phyloP scores from a whole-genome alignment of 2,113 vertebrate genomes.

The Tinamus guttatus region DNA sequence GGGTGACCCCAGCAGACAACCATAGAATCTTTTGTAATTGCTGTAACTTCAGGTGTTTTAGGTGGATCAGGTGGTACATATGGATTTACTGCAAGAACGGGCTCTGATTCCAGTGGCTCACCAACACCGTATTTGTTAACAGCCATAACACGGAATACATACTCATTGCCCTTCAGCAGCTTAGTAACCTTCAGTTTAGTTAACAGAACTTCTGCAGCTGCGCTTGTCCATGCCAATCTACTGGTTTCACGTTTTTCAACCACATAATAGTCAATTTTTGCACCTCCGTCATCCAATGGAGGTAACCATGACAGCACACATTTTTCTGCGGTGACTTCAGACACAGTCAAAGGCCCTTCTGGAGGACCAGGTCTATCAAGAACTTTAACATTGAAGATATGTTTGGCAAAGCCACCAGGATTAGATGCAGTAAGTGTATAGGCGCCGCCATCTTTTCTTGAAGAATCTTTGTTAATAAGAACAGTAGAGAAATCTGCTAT shows the following conservation, averaged over 20 bases:
- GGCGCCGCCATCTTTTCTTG: slow-evolving; percentile 91
- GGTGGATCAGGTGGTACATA: slow-evolving; percentile 91
- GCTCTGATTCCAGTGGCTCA: slow-evolving; percentile 91
- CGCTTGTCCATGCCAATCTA: slow-evolving; percentile 94
- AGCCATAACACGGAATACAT: slow-evolving; percentile 97
- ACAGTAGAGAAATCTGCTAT: slow-evolving; percentile 89
- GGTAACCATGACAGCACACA: slow-evolving; percentile 92
- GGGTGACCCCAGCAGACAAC: slow-evolving; percentile 94
- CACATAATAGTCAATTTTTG: slow-evolving; percentile 92
- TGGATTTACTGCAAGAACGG: slow-evolving; percentile 91
- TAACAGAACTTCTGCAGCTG: slow-evolving; percentile 86
- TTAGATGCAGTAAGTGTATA: slow-evolving; percentile 94
- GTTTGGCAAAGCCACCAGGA: slow-evolving; percentile 94
- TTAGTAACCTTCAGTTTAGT: slow-evolving; percentile 92
- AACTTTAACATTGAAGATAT: slow-evolving; percentile 95
- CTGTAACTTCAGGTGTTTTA: slow-evolving; percentile 91
- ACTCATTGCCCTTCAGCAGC: slow-evolving; percentile 96
- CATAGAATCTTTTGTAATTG: slow-evolving; percentile 95
- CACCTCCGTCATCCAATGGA: slow-evolving; percentile 93
- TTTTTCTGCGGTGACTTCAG: slow-evolving; percentile 91
- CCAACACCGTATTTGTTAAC: slow-evolving; percentile 97
- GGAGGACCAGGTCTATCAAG: slow-evolving; percentile 96
- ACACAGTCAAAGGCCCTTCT: slow-evolving; percentile 88
- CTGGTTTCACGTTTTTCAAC: slow-evolving; percentile 98
- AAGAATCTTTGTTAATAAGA: slow-evolving; percentile 92